A percentile compares a stretch with the other conserved stretches of the same genome.
Evolutionary conservation across 2,797 vertebrate genomes (phyloP).

Genomic region (Crenichthys baileyi): DNA sequence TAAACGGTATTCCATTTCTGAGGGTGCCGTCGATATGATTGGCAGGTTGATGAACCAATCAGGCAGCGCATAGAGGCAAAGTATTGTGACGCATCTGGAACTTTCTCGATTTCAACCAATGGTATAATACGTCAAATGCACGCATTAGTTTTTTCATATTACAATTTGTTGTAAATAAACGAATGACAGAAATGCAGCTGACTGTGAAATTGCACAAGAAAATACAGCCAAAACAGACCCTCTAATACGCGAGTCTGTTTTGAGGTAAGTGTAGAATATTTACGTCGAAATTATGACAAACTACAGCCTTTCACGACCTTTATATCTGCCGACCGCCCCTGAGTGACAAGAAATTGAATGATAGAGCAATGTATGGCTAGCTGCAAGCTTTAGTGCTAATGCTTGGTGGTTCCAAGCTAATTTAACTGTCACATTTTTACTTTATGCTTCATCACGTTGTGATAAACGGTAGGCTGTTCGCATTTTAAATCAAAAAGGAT

Average conservation of each 20-base stretch:
- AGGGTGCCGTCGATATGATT: slow-evolving; percentile 31
- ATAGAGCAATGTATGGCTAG: slow-evolving; percentile 68
- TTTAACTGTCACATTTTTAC: slow-evolving; percentile 1
- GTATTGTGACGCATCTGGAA: slow-evolving; percentile 59
- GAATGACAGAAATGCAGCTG: slow-evolving; percentile 67
- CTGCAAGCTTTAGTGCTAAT: slow-evolving; percentile 61
- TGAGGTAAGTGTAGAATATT: slow-evolving; percentile 51
- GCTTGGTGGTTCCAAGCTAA: slow-evolving; percentile 49
- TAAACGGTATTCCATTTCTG: not conserved
- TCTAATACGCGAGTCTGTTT: slow-evolving; percentile 22
- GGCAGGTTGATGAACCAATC: slow-evolving; percentile 62
- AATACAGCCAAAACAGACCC: slow-evolving; percentile 27
- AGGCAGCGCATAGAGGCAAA: not conserved
- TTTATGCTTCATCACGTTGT: not conserved
- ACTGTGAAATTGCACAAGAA: slow-evolving; percentile 47
- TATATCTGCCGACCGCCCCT: not conserved
- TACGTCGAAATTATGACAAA: not conserved
- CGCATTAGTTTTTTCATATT: slow-evolving; percentile 35
- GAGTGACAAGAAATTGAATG: slow-evolving; percentile 53
- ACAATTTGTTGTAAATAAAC: slow-evolving; percentile 84
- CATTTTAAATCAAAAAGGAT: not conserved
- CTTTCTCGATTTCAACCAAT: slow-evolving; percentile 79
- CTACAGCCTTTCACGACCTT: not conserved
- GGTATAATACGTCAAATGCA: slow-evolving; percentile 47
- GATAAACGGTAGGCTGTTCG: not conserved